A percentile compares a stretch with the other conserved stretches of the same genome.
Evolutionary conservation across 2,113 vertebrate genomes (phyloP).

Genomic region (Motacilla tschutschensis): DNA sequence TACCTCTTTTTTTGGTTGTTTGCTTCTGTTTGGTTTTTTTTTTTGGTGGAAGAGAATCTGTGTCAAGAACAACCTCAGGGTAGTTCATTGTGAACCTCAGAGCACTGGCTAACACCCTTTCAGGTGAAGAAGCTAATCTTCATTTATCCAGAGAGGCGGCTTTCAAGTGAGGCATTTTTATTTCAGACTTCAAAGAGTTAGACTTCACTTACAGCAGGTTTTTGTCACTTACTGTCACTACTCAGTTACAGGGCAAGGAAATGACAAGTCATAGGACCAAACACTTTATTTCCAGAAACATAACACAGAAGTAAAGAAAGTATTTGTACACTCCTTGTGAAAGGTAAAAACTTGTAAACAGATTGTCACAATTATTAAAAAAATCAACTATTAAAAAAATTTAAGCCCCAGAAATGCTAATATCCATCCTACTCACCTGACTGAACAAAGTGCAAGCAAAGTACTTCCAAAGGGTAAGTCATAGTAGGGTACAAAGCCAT

Average conservation of each 20-base stretch:
- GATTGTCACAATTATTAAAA: not conserved
- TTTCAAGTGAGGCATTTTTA: not conserved
- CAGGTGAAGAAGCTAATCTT: not conserved
- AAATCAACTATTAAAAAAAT: not conserved
- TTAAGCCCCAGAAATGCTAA: not conserved
- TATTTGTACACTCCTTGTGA: not conserved
- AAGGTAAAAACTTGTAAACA: not conserved
- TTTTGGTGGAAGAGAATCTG: not conserved
- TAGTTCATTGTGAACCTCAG: fast-evolving
- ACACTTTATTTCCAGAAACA: not conserved
- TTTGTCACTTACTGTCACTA: not conserved
- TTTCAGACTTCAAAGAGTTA: not conserved
- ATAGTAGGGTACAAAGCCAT: conserved; percentile 78
- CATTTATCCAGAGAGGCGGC: not conserved
- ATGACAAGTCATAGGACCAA: not conserved
- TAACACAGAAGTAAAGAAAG: not conserved
- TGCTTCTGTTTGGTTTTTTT: not conserved
- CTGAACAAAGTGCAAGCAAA: conserved; percentile 82
- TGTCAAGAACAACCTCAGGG: not conserved
- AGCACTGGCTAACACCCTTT: not conserved
- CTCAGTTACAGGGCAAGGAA: not conserved
- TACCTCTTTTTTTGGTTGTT: not conserved
- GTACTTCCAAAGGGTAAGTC: conserved; percentile 85
- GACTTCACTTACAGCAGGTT: not conserved
- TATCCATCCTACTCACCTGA: conserved; percentile 74